A percentile compares a stretch with the other conserved stretches of the same genome.
Evolutionary conservation across 1,140 invertebrate genomes (phyloP).

Genomic region (Atta texana): DNA sequence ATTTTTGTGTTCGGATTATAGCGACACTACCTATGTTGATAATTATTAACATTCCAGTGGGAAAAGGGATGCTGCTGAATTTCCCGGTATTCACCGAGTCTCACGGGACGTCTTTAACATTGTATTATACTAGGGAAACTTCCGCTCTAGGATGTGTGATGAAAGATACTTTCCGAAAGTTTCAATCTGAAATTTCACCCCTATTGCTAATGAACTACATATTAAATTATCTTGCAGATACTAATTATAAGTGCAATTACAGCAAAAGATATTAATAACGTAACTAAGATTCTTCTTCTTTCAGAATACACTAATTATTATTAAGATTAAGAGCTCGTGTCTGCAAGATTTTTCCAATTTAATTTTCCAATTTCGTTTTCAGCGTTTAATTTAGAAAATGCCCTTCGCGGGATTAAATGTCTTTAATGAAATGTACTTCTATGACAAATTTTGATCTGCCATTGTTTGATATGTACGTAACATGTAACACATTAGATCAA

Average conservation of each 20-base stretch:
- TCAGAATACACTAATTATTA: background rate
- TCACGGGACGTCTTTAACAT: slow-evolving; percentile 45
- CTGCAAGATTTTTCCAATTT: background rate
- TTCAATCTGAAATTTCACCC: background rate
- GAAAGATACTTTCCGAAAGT: slow-evolving; percentile 46
- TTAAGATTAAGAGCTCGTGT: background rate
- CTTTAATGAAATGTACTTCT: slow-evolving; percentile 6
- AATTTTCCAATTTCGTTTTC: background rate
- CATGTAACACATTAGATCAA: slow-evolving; percentile 50
- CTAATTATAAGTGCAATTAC: background rate
- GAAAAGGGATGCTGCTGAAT: slow-evolving; percentile 56
- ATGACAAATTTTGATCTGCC: background rate
- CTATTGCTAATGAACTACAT: background rate
- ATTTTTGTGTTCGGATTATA: background rate
- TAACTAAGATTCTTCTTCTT: background rate
- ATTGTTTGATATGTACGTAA: background rate
- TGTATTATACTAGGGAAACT: slow-evolving; percentile 30
- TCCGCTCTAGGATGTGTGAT: slow-evolving; percentile 20
- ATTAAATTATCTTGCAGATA: background rate
- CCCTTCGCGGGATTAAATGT: background rate
- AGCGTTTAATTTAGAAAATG: background rate
- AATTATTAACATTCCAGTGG: slow-evolving; percentile 68
- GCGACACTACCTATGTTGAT: background rate
- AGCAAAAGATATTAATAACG: background rate
- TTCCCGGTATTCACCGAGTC: slow-evolving; percentile 6